A percentile compares a stretch with the other conserved stretches of the same genome.
These are phyloP conservation scores for Erythrocercus mccallii DNA, from an alignment of 2,113 vertebrate species.

Conservation along the genomic window DNA sequence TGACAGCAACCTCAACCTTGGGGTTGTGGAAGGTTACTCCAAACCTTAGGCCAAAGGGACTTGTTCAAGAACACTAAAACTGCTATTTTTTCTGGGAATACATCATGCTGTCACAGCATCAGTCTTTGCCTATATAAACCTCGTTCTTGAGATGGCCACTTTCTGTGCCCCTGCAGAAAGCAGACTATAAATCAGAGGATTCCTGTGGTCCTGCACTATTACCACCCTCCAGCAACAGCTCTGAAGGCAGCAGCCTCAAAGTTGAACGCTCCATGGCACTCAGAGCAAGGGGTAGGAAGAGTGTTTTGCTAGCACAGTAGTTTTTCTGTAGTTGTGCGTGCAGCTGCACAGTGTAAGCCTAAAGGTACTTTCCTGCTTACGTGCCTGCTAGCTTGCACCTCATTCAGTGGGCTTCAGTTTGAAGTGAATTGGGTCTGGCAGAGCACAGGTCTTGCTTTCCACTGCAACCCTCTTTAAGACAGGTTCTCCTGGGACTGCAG, in stretches of 20 bases:
- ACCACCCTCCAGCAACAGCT: not conserved
- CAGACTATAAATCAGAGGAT: not conserved
- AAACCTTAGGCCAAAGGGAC: not conserved
- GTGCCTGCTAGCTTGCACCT: not conserved
- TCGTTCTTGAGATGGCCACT: not conserved
- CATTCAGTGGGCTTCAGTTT: not conserved
- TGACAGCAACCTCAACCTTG: not conserved
- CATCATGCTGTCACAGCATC: not conserved
- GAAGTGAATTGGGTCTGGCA: not conserved
- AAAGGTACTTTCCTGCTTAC: not conserved
- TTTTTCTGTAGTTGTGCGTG: not conserved
- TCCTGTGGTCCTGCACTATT: not conserved
- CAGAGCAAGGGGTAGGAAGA: not conserved
- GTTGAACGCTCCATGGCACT: not conserved
- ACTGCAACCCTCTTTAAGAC: not conserved
- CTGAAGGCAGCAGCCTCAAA: not conserved
- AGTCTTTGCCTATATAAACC: accelerated
- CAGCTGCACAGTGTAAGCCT: not conserved
- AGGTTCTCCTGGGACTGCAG: not conserved
- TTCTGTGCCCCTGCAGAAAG: not conserved
- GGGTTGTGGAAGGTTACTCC: not conserved
- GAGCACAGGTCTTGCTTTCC: not conserved
- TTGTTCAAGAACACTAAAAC: not conserved
- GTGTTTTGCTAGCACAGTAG: not conserved
- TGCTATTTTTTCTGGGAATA: not conserved